Evolutionary conservation across 2,113 vertebrate genomes (phyloP).

Genomic region (Dunckerocampus dactyliophorus): DNA sequence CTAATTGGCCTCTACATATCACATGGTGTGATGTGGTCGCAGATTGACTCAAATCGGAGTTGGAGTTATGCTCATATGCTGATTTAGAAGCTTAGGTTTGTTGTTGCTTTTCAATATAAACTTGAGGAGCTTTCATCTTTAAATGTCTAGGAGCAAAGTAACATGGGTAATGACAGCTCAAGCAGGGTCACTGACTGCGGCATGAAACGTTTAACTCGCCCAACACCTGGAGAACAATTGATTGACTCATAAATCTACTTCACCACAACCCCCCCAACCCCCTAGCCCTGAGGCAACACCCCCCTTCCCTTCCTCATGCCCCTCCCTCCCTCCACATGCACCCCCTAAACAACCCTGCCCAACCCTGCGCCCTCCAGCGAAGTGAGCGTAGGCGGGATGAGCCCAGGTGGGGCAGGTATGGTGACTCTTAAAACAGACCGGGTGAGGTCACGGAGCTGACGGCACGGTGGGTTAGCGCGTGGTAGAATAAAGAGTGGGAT

Average conservation of each 20-base stretch:
- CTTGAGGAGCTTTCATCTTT: slow-evolving; percentile 6
- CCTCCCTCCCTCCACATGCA: slow-evolving; percentile 17
- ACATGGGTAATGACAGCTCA: slow-evolving; percentile 60
- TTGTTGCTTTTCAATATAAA: slow-evolving; percentile 15
- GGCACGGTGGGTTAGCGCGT: slow-evolving; percentile 42
- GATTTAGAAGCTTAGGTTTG: not conserved
- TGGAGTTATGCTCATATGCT: not conserved
- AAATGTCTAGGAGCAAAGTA: slow-evolving; percentile 51
- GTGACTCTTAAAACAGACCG: slow-evolving; percentile 36
- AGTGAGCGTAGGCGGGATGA: slow-evolving; percentile 62
- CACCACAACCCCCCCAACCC: slow-evolving; percentile 48
- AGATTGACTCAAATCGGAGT: not conserved
- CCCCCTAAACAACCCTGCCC: slow-evolving; percentile 60
- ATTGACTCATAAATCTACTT: slow-evolving; percentile 76
- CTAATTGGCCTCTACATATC: not conserved
- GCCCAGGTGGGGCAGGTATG: slow-evolving; percentile 62
- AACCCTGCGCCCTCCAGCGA: slow-evolving; percentile 71
- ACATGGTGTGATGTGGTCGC: not conserved
- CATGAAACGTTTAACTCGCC: slow-evolving; percentile 65
- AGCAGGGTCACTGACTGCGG: slow-evolving; percentile 61
- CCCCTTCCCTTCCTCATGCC: slow-evolving; percentile 1
- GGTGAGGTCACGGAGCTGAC: slow-evolving; percentile 54
- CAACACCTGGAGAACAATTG: slow-evolving; percentile 57
- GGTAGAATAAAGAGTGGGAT: slow-evolving; percentile 31
- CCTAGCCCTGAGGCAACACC: slow-evolving; percentile 46